Evolutionary conservation across 1,140 invertebrate species (phyloP), one percentile per base, ranked within the genome.

Genomic region (Harlomillsia oculata): DNA sequence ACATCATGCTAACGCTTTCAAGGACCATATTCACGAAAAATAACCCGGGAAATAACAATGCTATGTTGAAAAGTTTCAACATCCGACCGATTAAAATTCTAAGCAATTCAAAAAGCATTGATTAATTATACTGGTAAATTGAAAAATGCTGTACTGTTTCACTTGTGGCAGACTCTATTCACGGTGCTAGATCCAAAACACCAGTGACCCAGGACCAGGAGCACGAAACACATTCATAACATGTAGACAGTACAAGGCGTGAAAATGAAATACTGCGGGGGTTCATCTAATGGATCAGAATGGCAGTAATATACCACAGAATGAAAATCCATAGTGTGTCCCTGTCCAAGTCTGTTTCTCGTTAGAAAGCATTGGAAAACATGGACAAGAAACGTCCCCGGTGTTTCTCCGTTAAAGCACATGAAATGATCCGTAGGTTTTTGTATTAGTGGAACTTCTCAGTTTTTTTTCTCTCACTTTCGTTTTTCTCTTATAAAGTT

Each of bases 231-330:
- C 5, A 44, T 26, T 9, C 16, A 2, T 4, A 25, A 44, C n/a
- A 46, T 46, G 13, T 13, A 18, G 16, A 20, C 2, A 16, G n/a
- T 9, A 32, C 2, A 34, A 21, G 43, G 45, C 18, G 45, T 21
- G 45, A 48, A 32, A 34, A 48, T 48, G 45, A 48, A 48, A 48
- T 48, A 48, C 21, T 23, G 29, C 16, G 25, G 45, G 45, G 45
- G 45, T 48, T 30, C 20, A 48, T 30, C 45, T 32, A 48, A 48
- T 34, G 45, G 18, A 16, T 48, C 45, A 48, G 34, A 48, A 14
- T 32, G 29, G 45, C 29, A 28, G 25, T 48, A 48, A 48, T 48
- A 48, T 18, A 48, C 28, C 36, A 21, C 28, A 32, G 45, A 48
- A 32, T 48, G 18, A 32, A 48, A 34, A 48, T 48, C 30, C 36